Base-by-base conservation (phyloP, 53 echinoderm and acorn worm species). In the Zoroaster sp. region DNA sequence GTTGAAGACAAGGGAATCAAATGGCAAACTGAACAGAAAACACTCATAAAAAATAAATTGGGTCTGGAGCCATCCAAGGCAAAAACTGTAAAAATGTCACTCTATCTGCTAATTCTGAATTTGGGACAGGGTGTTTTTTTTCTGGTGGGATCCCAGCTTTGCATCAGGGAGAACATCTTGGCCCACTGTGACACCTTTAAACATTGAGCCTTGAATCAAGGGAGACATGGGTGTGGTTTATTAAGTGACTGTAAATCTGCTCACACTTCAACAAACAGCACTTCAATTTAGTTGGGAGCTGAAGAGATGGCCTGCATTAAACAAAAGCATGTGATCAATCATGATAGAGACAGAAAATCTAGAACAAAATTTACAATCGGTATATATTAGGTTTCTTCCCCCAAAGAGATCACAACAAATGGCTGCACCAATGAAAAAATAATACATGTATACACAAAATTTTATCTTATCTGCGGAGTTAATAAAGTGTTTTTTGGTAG, bases 41-140 rank as follows among this genome's bases (percentile, higher is more conserved):
- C 63, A 25, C 63, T 59, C 63, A 28, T 59, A 59, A 59, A 59
- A 59, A 25, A 17, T 11, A 66, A 81, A 81, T 66, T 67, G 30
- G 37, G 36, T 59, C 65, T 81, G 81, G 81, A 28, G 81, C 81
- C 66, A 23, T 41, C 42, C 81, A 81, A 81, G 81, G 81, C 43
- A 81, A 81, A 81, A 81, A 28, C 81, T 25, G 81, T 81, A 81
- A 81, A 81, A 81, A 66, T 55, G 37, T 67, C 81, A 81, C 20
- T 47, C 33, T 25, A 67, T 59, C 63, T 59, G 63, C 28, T 32
- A 76, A 76, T 33, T 69, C 37, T 33, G 34, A 69, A 1, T 35
- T 35, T 28, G 28, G 28, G 11, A 35, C 70, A 0, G 13, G 70
- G 37, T 35, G 12, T 69, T 0, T 17, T 18, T 12, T 17, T 31